These are phyloP conservation scores for Drosophila arizonae DNA, from an alignment of 1,140 invertebrate species.

Conservation along the genomic window DNA sequence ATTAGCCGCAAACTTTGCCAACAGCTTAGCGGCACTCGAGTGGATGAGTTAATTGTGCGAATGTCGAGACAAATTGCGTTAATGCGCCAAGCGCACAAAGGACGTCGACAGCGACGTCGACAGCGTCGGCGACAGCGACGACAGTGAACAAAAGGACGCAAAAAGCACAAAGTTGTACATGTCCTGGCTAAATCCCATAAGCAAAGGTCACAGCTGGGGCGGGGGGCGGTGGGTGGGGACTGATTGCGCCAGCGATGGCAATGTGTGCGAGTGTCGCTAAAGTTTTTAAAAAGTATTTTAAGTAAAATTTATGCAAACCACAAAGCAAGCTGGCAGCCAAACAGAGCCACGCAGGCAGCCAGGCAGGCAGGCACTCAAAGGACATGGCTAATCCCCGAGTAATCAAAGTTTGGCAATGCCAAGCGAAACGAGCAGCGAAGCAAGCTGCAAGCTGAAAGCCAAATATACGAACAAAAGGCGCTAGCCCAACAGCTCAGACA, in stretches of 20 bases:
- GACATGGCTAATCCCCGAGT: constrained; percentile 74
- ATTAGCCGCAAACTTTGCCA: constrained; percentile 66
- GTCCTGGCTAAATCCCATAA: constrained; percentile 40
- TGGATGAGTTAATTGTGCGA: constrained; percentile 81
- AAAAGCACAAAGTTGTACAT: constrained; percentile 30
- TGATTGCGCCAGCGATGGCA: constrained; percentile 17
- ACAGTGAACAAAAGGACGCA: constrained; percentile 6
- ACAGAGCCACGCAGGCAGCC: constrained; percentile 2
- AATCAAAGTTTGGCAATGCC: constrained; percentile 80
- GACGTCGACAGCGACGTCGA: constrained; percentile 30
- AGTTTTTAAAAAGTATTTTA: constrained; percentile 81
- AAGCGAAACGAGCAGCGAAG: constrained; percentile 52
- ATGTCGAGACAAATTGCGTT: constrained; percentile 82
- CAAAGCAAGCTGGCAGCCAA: constrained; percentile 68
- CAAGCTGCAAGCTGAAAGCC: constrained; percentile 48
- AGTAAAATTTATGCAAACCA: constrained; percentile 80
- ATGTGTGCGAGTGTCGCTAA: constrained; percentile 66
- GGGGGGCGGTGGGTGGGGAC: background rate
- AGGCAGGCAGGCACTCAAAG: constrained; percentile 35
- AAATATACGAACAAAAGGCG: constrained; percentile 50
- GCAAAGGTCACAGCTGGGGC: constrained; percentile 35
- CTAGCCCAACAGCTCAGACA: constrained; percentile 30
- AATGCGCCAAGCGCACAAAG: constrained; percentile 66
- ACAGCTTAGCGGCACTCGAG: constrained; percentile 64
- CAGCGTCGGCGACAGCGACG: background rate